Percentiles rank a stretch among this genome's conserved stretches.
Evolutionary conservation across 2,113 vertebrate genomes (phyloP).

Genomic region (Eublepharis macularius): DNA sequence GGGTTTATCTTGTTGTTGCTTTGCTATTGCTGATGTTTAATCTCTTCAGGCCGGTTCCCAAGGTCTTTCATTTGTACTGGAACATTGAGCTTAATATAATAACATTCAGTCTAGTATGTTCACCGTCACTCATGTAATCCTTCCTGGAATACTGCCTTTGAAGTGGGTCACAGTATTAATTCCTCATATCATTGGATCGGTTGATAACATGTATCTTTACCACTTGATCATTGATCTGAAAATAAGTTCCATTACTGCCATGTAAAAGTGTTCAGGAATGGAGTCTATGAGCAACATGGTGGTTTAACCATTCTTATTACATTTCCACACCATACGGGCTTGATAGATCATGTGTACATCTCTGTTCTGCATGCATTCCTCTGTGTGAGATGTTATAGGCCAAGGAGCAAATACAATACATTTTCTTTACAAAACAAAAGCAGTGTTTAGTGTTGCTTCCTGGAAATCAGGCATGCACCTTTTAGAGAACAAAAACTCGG

Average conservation of each 20-base stretch:
- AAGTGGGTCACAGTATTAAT: background rate
- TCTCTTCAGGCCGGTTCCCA: background rate
- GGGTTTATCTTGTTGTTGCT: background rate
- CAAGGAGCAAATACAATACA: background rate
- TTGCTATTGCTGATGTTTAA: background rate
- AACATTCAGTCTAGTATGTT: background rate
- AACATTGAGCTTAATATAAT: background rate
- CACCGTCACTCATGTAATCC: background rate
- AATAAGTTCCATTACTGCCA: background rate
- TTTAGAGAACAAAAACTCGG: background rate
- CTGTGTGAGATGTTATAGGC: background rate
- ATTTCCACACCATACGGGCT: background rate
- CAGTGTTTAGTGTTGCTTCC: background rate
- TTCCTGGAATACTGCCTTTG: constrained; percentile 5
- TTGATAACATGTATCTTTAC: background rate
- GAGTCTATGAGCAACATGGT: background rate
- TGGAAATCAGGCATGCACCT: background rate
- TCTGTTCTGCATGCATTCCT: background rate
- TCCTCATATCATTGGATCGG: background rate
- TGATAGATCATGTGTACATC: background rate
- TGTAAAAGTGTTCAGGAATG: background rate
- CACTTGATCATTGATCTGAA: background rate
- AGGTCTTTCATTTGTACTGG: background rate
- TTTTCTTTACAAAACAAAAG: background rate
- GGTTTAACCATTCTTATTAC: background rate